Evolutionary conservation across 1,140 invertebrate genomes (phyloP).

Genomic region (Formica selysi): DNA sequence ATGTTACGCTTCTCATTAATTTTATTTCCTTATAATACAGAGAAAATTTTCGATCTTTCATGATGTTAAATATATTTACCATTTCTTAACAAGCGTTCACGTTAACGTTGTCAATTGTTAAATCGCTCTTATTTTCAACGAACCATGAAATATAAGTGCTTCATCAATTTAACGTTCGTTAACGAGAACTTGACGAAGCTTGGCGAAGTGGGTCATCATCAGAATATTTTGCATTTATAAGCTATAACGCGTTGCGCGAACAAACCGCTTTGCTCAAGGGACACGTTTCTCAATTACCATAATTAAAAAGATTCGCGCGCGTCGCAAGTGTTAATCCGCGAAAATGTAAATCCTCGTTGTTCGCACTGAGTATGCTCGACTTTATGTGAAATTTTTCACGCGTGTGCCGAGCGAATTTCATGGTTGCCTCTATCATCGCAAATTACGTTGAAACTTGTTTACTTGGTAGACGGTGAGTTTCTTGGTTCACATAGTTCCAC

Average conservation of each 20-base stretch:
- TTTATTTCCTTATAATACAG: not conserved
- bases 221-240: conserved; percentile 58
- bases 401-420: not conserved
- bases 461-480: conserved; percentile 39
- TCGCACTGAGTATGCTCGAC: not conserved
- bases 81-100: not conserved
- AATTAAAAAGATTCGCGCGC: conserved; percentile 58
- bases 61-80: not conserved
- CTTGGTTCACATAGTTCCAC: conserved; percentile 53
- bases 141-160: conserved; percentile 28
- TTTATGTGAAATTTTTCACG: conserved; percentile 16
- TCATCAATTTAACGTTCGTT: conserved; percentile 48
- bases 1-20: not conserved
- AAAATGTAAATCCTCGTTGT: conserved; percentile 49
- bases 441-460: conserved; percentile 47
- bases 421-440: not conserved
- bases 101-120: conserved; percentile 17
- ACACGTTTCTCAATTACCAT: conserved; percentile 56
- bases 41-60: not conserved
- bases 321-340: conserved; percentile 43
- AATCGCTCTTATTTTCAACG: conserved; percentile 18
- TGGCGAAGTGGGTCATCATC: conserved; percentile 22
- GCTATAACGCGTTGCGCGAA: conserved; percentile 31
- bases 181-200: conserved; percentile 23
- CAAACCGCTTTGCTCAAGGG: conserved; percentile 35